These are phyloP conservation scores for Cryptomyrus ogoouensis DNA, from an alignment of 2,113 vertebrate genomes.

Conservation along the genomic window DNA sequence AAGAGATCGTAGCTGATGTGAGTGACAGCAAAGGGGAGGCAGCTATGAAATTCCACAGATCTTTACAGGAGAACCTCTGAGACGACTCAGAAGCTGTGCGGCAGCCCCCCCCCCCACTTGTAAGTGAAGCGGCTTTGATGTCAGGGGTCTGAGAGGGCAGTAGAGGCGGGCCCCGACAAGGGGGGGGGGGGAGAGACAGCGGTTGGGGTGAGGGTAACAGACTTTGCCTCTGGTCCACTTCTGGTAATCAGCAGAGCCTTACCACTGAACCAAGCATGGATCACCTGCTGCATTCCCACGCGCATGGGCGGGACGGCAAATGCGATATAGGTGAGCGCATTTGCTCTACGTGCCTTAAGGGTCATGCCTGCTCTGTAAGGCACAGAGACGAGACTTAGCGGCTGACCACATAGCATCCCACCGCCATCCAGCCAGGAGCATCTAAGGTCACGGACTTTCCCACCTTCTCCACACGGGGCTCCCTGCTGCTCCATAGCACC, in stretches of 20 bases:
- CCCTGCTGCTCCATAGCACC: background rate
- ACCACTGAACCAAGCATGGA: background rate
- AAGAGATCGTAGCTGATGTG: background rate
- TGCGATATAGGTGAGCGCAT: background rate
- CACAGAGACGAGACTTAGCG: background rate
- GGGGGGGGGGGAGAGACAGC: background rate
- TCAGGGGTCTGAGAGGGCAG: background rate
- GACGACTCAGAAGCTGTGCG: background rate
- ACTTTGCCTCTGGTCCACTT: background rate
- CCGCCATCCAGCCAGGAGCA: background rate
- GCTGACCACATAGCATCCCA: background rate
- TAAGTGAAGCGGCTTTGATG: background rate
- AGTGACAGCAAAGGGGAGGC: background rate
- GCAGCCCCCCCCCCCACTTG: background rate
- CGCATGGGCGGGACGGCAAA: background rate
- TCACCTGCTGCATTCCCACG: background rate
- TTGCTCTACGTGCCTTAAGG: background rate
- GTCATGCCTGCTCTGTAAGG: background rate
- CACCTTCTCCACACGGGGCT: background rate
- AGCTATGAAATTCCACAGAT: background rate
- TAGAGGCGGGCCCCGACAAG: background rate
- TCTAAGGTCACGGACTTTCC: background rate
- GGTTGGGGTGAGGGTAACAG: background rate
- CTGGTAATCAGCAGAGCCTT: slow-evolving; percentile 6
- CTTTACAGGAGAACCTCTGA: background rate